Percentiles rank a stretch among this genome's conserved stretches.
These are phyloP conservation scores for Periparus ater DNA, from an alignment of 2,797 vertebrate species.

Conservation along the genomic window DNA sequence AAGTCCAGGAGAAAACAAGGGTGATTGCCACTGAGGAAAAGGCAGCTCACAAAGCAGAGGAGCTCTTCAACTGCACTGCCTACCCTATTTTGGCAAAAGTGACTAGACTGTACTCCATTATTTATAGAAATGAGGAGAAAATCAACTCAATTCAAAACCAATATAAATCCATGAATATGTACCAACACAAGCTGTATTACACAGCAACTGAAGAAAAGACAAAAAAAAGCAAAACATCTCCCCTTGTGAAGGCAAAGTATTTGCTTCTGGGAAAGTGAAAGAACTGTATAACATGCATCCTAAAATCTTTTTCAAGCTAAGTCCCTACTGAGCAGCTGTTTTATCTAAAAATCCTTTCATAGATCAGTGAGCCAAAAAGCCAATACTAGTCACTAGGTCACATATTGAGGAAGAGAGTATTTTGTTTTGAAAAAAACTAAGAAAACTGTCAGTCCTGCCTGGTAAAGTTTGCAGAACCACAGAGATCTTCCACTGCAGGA, in stretches of 20 bases:
- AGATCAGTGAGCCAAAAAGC: constrained; percentile 32
- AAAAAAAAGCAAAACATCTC: rapidly evolving
- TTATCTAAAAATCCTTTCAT: constrained; percentile 40
- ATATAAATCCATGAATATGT: not conserved
- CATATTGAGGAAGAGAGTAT: not conserved
- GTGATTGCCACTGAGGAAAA: not conserved
- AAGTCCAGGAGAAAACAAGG: not conserved
- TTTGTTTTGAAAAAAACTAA: not conserved
- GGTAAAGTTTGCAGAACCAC: not conserved
- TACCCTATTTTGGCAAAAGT: not conserved
- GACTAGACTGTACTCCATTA: not conserved
- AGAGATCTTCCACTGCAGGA: not conserved
- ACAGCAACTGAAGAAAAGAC: not conserved
- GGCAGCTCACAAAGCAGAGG: not conserved
- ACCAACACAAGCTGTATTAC: not conserved
- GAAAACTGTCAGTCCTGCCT: not conserved
- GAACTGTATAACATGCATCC: not conserved
- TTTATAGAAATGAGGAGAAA: not conserved
- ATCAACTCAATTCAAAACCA: not conserved
- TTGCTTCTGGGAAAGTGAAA: not conserved
- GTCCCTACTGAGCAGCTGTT: not conserved
- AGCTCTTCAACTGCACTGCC: not conserved
- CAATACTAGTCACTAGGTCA: constrained; percentile 10
- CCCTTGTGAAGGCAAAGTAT: not conserved
- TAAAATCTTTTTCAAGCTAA: not conserved